Evolutionary conservation across 2,113 vertebrate species (phyloP).

Genomic region (Plecotus auritus): DNA sequence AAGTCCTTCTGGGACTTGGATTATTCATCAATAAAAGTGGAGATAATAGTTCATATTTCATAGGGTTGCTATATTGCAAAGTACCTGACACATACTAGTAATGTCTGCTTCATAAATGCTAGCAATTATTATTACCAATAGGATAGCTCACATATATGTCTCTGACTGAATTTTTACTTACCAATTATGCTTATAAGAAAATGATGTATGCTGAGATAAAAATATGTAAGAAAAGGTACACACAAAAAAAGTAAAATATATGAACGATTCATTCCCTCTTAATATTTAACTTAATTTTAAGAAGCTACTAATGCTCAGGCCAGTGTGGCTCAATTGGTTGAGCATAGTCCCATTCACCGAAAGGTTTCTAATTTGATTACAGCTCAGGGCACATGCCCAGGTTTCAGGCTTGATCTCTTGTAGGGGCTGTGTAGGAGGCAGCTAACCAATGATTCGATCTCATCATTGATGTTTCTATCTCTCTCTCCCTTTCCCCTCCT

Average conservation of each 20-base stretch:
- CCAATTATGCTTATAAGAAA: not conserved
- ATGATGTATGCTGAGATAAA: not conserved
- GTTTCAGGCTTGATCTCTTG: no score
- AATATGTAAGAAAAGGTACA: not conserved
- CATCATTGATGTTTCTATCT: no score
- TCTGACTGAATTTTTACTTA: not conserved
- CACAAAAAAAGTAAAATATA: not conserved
- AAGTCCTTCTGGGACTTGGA: not conserved
- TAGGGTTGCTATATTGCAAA: not conserved
- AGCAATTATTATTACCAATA: not conserved
- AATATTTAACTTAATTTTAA: not conserved
- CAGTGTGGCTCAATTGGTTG: no score
- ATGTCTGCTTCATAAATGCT: not conserved
- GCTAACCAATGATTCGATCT: no score
- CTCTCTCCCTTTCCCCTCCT: no score
- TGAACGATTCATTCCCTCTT: not conserved
- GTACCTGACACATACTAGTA: not conserved
- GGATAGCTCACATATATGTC: not conserved
- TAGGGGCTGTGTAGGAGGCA: no score
- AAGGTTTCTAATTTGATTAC: no score
- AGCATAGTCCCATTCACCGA: no score
- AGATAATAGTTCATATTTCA: not conserved
- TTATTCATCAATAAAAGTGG: not conserved
- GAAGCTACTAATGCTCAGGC: not conserved
- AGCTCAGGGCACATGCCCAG: no score